These are phyloP conservation scores for Actinostola sp. DNA, from an alignment of 92 coral and sea anemone genomes.

Conservation along the genomic window DNA sequence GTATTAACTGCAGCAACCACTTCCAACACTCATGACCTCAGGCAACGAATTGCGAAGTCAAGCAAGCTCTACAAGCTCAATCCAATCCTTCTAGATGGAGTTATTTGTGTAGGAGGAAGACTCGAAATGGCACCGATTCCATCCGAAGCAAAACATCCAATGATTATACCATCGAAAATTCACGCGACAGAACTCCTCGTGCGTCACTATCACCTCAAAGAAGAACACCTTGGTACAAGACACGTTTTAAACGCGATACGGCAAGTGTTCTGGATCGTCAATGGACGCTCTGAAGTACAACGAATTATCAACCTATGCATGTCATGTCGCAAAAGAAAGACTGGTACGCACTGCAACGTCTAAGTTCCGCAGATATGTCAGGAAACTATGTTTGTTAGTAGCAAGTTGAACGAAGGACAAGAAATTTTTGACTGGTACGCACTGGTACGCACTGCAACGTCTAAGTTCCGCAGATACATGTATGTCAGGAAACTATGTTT, in stretches of 20 bases:
- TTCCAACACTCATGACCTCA: not conserved
- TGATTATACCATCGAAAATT: conserved; percentile 32
- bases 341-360: no score
- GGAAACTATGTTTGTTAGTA: no score
- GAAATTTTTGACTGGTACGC: no score
- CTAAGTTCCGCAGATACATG: no score
- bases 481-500: no score
- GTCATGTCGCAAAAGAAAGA: conserved; percentile 37
- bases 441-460: no score
- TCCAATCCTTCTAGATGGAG: conserved; percentile 19
- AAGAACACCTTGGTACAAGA: conserved; percentile 49
- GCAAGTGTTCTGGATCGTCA: conserved; percentile 46
- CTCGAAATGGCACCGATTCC: conserved; percentile 16
- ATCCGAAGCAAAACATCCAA: conserved; percentile 43
- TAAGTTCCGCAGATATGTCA: no score
- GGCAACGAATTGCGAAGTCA: no score
- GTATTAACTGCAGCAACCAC: not conserved
- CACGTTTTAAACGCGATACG: conserved; percentile 47
- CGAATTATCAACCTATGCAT: conserved; percentile 34
- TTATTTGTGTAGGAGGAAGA: conserved; percentile 42
- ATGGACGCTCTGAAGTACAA: conserved; percentile 39
- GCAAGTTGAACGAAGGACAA: no score
- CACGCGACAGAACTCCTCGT: conserved; percentile 30
- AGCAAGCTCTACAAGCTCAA: conserved; percentile 14
- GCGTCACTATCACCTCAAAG: conserved; percentile 29